phyloP scores from a whole-genome alignment of 2,888 invertebrate species.

The Acrobasis consociella region DNA sequence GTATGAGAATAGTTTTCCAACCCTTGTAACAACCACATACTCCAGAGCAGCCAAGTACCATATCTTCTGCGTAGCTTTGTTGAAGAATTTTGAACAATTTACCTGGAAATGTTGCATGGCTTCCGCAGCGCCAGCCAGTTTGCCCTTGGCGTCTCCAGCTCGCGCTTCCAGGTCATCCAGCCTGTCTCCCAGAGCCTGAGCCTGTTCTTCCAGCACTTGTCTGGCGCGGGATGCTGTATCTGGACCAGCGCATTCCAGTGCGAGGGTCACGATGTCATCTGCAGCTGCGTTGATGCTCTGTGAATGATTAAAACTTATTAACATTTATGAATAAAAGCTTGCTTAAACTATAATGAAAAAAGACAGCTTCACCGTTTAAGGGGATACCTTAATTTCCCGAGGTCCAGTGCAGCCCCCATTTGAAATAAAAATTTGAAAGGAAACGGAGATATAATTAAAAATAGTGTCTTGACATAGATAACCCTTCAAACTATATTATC shows the following conservation, averaged over 20 bases:
- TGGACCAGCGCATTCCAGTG: constrained; percentile 85
- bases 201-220: constrained; percentile 88
- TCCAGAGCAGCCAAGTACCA: too few relatives aligned
- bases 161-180: constrained; percentile 89
- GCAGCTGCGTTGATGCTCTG: constrained; percentile 85
- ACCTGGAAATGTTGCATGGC: constrained; percentile 94
- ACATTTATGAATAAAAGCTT: not conserved
- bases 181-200: constrained; percentile 88
- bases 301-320: constrained; percentile 1
- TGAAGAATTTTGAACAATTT: constrained; percentile 26
- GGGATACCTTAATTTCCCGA: too few relatives aligned
- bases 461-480: too few relatives aligned
- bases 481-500: too few relatives aligned
- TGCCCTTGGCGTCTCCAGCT: constrained; percentile 89
- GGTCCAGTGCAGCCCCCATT: too few relatives aligned
- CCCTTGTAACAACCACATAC: too few relatives aligned
- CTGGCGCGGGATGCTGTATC: constrained; percentile 90
- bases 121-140: constrained; percentile 92
- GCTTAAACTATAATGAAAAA: too few relatives aligned
- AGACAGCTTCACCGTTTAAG: too few relatives aligned
- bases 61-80: too few relatives aligned
- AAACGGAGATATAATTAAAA: too few relatives aligned
- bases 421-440: too few relatives aligned
- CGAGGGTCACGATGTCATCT: constrained; percentile 85
- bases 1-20: too few relatives aligned